Percentiles rank a stretch among this genome's conserved stretches.
Evolutionary conservation across 2,888 invertebrate genomes (phyloP).

Genomic region (Imbricaverruca yamaguchii): DNA sequence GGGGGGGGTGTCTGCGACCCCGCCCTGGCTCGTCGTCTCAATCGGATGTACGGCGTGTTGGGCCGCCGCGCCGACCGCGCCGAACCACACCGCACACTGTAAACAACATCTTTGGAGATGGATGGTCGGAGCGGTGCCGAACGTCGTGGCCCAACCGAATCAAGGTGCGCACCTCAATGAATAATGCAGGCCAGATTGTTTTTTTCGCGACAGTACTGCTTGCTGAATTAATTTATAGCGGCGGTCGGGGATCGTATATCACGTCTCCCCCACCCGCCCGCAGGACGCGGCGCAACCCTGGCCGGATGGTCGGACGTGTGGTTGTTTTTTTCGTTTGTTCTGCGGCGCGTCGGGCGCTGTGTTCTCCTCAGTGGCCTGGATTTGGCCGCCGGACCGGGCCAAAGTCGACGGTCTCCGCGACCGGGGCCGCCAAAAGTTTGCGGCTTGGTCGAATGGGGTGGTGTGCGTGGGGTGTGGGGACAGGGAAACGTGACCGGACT

Average conservation of each 20-base stretch:
- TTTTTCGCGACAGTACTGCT: neutral
- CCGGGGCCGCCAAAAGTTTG: neutral
- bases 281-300: no score
- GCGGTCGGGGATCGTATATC: neutral
- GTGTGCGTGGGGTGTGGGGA: neutral
- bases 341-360: no score
- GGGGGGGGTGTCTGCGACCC: neutral
- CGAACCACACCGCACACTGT: neutral
- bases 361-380: no score
- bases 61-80: no score
- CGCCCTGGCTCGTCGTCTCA: neutral
- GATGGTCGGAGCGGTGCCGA: neutral
- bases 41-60: no score
- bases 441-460: neutral
- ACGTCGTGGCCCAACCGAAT: neutral
- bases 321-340: no score
- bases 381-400: neutral
- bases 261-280: neutral
- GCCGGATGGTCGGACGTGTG: no score
- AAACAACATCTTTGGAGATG: neutral
- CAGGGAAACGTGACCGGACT: neutral
- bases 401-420: neutral
- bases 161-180: neutral
- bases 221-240: constrained; percentile 1
- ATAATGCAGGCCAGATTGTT: neutral